These are phyloP conservation scores for Natator depressus DNA, from an alignment of 2,113 vertebrate species.

Conservation along the genomic window DNA sequence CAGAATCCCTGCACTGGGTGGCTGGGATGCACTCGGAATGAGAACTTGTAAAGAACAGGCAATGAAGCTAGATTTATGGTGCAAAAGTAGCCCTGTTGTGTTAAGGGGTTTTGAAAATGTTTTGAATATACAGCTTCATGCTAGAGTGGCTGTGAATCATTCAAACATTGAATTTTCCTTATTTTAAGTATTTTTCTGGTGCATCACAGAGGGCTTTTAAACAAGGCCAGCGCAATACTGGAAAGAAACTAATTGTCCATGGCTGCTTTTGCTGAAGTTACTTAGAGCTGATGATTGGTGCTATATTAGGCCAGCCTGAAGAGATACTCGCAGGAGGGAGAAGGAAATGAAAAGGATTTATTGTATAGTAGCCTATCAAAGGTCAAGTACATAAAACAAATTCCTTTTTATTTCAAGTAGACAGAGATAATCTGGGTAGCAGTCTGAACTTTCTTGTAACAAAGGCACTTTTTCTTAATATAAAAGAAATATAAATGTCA, in stretches of 20 bases:
- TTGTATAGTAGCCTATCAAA: slow-evolving; percentile 65
- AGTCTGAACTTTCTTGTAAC: slow-evolving; percentile 35
- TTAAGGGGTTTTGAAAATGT: not conserved
- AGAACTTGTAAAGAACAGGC: not conserved
- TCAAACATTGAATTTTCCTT: slow-evolving; percentile 29
- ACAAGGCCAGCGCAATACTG: slow-evolving; percentile 9
- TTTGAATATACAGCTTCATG: slow-evolving; percentile 17
- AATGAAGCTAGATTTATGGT: not conserved
- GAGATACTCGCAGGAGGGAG: slow-evolving; percentile 35
- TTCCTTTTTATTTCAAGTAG: slow-evolving; percentile 67
- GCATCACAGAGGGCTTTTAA: slow-evolving; percentile 38
- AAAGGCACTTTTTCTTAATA: slow-evolving; percentile 31
- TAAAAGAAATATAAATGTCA: slow-evolving; percentile 66
- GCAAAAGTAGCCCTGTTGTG: not conserved
- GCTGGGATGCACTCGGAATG: not conserved
- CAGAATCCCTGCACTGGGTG: not conserved
- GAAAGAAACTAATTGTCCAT: slow-evolving; percentile 60
- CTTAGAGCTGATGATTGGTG: slow-evolving; percentile 32
- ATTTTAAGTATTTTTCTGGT: slow-evolving; percentile 36
- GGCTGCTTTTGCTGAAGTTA: slow-evolving; percentile 44
- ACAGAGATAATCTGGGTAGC: slow-evolving; percentile 55
- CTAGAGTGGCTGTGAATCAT: slow-evolving; percentile 9
- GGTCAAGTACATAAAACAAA: slow-evolving; percentile 74
- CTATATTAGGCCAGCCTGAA: slow-evolving; percentile 48
- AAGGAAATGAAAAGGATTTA: slow-evolving; percentile 70